Conservation (phyloP, 35 echinoderm and acorn worm genomes). For the Lytechinus variegatus region DNA sequence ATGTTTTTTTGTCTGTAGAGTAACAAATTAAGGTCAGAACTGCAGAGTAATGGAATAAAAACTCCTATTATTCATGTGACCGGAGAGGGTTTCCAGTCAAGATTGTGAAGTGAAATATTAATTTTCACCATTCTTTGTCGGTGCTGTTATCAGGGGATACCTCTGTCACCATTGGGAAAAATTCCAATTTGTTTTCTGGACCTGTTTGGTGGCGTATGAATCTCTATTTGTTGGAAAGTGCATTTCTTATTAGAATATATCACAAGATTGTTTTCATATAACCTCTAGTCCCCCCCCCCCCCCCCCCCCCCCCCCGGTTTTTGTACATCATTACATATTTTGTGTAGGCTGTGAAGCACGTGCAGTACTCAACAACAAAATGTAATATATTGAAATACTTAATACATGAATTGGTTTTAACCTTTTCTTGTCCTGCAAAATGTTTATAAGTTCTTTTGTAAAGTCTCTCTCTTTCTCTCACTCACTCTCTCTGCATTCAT, state of each 20-base stretch:
- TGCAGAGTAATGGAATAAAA: neutral
- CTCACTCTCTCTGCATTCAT: too few species aligned
- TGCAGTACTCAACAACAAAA: neutral
- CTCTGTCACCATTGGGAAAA: neutral
- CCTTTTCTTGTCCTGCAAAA: neutral
- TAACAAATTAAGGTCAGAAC: neutral
- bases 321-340: neutral
- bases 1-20: neutral
- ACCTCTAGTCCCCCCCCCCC: neutral
- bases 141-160: neutral
- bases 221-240: neutral
- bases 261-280: neutral
- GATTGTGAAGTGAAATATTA: neutral
- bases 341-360: neutral
- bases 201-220: neutral
- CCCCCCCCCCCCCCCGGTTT: too few species aligned
- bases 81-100: too few species aligned
- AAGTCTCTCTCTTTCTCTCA: neutral
- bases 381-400: neutral
- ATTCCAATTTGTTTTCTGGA: neutral
- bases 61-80: neutral
- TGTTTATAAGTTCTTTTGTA: neutral
- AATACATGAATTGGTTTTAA: neutral
- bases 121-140: slow-evolving; percentile 1
- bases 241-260: slow-evolving; percentile 2